A percentile compares a stretch with the other conserved stretches of the same genome.
Evolutionary conservation across 1,140 invertebrate genomes (phyloP).

Genomic region (Drosophila auraria): DNA sequence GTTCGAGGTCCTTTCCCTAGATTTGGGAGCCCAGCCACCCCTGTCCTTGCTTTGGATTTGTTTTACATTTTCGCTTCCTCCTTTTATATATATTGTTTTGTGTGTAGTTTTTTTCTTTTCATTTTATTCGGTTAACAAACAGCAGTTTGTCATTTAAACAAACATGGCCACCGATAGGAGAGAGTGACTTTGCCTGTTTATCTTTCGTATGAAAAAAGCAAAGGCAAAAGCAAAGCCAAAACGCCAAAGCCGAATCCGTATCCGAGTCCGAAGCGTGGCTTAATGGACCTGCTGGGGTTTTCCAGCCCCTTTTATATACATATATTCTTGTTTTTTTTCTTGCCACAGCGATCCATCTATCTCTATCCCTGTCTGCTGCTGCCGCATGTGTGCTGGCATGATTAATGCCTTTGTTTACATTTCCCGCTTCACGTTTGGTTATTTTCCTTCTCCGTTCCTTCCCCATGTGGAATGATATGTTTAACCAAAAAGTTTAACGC

Average conservation of each 20-base stretch:
- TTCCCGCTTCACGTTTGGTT: slow-evolving; percentile 58
- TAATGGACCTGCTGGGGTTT: slow-evolving; percentile 39
- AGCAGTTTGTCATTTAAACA: slow-evolving; percentile 71
- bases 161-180: slow-evolving; percentile 23
- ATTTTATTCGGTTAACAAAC: slow-evolving; percentile 58
- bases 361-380: slow-evolving; percentile 32
- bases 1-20: slow-evolving; percentile 16
- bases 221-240: slow-evolving; percentile 4
- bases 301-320: neutral
- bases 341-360: slow-evolving; percentile 27
- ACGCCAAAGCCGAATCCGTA: neutral
- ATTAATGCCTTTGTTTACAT: slow-evolving; percentile 82
- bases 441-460: slow-evolving; percentile 21
- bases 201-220: slow-evolving; percentile 29
- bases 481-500: slow-evolving; percentile 82
- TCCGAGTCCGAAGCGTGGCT: slow-evolving; percentile 17
- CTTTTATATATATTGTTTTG: neutral
- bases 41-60: slow-evolving; percentile 32
- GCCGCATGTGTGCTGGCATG: slow-evolving; percentile 68
- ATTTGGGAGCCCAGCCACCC: neutral
- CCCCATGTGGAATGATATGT: slow-evolving; percentile 68
- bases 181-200: slow-evolving; percentile 62
- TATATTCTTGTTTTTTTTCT: too few species aligned
- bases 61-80: slow-evolving; percentile 32
- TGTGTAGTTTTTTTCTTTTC: slow-evolving; percentile 17